phyloP scores from a whole-genome alignment of 2,888 invertebrate genomes.

The Hypena proboscidalis region DNA sequence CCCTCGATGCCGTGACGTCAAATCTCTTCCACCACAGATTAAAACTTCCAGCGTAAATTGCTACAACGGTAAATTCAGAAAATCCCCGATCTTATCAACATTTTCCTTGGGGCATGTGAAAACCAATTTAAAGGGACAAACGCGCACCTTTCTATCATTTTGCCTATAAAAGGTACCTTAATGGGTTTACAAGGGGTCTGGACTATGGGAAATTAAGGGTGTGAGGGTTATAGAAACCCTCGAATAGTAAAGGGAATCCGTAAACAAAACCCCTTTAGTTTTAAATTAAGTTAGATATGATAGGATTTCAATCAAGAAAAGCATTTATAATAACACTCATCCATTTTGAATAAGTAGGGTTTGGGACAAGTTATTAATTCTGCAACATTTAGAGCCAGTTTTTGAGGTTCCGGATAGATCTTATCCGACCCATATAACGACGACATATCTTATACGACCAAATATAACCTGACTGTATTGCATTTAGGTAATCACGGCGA shows the following conservation, averaged over 20 bases:
- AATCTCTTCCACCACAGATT: conserved; percentile 38
- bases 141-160: conserved; percentile 22
- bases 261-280: conserved; percentile 16
- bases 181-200: conserved; percentile 32
- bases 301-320: conserved; percentile 3
- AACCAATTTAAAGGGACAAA: conserved; percentile 27
- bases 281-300: conserved; percentile 9
- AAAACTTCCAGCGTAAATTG: conserved; percentile 50
- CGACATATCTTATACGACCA: no score
- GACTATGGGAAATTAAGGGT: conserved; percentile 22
- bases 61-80: conserved; percentile 48
- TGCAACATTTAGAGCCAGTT: no score
- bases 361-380: not conserved
- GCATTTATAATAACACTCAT: conserved; percentile 3
- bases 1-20: no score
- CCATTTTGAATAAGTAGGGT: conserved; percentile 1
- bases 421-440: no score
- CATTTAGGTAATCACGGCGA: no score
- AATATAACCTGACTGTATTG: no score
- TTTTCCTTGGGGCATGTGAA: conserved; percentile 37
- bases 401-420: no score
- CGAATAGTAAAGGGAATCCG: conserved; percentile 13
- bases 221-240: conserved; percentile 22
- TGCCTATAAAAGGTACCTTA: conserved; percentile 21
- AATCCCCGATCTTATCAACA: conserved; percentile 53